Evolutionary conservation across 2,888 invertebrate species (phyloP), one percentile per base, ranked within the genome.

Genomic region (Apamea sordens): DNA sequence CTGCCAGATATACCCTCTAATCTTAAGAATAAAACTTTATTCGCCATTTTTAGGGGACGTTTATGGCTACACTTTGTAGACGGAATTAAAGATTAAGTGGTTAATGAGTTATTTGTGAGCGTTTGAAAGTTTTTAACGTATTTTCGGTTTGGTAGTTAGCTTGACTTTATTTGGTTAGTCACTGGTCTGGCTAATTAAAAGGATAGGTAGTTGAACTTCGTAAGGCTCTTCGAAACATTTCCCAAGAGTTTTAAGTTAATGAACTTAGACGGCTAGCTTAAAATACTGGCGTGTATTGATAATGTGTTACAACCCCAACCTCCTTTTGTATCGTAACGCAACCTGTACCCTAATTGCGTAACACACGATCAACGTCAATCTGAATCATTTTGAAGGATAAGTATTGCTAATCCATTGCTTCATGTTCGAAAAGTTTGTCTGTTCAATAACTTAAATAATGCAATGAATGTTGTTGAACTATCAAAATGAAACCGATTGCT

Each of bases 1-100:
- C 93, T 93, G 92, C 93, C 87, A 91, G 94, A 95, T 95, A 95
- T 90, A 88, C 92, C 89, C 92, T 94, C 95, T 96, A 96, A 96
- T 96, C 96, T 95, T 90, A 91, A 90, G 91, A 94, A 96, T 96
- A 96, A 96, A 96, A 95, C 90, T 95, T 96, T 96, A 94, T 94
- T 94, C 90, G 89, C 92, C 91, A 94, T 96, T 96, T 86, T 96
- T 95, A 95, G 95, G 94, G 90, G 90, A 89, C 87, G 91, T 96
- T 95, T 95, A 95, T 92, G 93, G 93, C 81, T 80, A 94, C 94
- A 95, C 94, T 96, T 94, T 94, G 94, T 93, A 92, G 94, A 94
- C 93, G 86, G 90, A 95, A 96, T 96, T 95, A 95, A 94, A 94
- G 91, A 92, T 94, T 95, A 94, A 95, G 95, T 95, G 93, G 89